These are phyloP conservation scores for Conops quadrifasciatus DNA, from an alignment of 2,888 invertebrate species.

Conservation along the genomic window DNA sequence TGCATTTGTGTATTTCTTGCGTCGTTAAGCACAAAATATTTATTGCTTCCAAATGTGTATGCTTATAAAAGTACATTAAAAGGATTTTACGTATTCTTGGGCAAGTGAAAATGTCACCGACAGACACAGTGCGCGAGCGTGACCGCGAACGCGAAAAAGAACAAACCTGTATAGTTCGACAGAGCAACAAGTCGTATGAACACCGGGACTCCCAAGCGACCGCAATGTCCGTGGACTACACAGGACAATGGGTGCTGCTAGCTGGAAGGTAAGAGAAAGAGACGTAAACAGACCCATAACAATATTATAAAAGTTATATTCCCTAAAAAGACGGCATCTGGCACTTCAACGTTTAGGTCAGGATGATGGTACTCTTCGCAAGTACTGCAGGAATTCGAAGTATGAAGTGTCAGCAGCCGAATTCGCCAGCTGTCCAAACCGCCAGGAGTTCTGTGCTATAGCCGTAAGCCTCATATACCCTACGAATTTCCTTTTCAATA, in stretches of 20 bases:
- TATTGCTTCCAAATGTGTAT: no score
- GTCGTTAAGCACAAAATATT: no score
- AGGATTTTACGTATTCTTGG: no score
- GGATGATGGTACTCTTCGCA: conserved; percentile 70
- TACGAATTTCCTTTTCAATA: not conserved
- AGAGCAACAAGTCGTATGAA: conserved; percentile 68
- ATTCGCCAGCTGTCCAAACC: conserved; percentile 85
- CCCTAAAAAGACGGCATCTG: conserved; percentile 71
- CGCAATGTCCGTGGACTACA: conserved; percentile 82
- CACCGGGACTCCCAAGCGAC: conserved; percentile 90
- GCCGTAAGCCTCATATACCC: conserved; percentile 71
- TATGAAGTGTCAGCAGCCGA: conserved; percentile 93
- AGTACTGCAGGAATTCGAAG: conserved; percentile 87
- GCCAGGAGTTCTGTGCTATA: conserved; percentile 85
- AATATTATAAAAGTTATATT: not conserved
- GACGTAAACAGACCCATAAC: not conserved
- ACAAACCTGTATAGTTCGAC: conserved; percentile 56
- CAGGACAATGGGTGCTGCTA: conserved; percentile 84
- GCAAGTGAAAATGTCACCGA: conserved; percentile 56
- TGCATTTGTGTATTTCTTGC: no score
- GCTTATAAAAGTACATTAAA: no score
- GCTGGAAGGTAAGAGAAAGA: conserved; percentile 71
- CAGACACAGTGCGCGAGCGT: conserved; percentile 50
- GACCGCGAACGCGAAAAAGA: conserved; percentile 47
- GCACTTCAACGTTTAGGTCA: conserved; percentile 74